phyloP scores from a whole-genome alignment of 2,888 invertebrate genomes.

The Geophilus truncorum region DNA sequence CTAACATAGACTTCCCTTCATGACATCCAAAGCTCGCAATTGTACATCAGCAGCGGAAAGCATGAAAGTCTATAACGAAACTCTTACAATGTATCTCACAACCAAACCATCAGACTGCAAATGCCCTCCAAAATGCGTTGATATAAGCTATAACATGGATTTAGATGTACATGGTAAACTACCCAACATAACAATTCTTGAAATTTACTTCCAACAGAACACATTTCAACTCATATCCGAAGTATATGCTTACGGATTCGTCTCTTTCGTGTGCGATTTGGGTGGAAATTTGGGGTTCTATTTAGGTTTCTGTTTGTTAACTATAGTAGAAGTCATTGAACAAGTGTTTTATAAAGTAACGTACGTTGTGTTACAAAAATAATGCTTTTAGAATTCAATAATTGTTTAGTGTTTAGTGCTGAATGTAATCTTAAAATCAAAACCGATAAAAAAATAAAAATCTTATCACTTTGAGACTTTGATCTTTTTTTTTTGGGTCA shows the following conservation, averaged over 20 bases:
- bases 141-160: not conserved
- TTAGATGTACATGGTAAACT: not conserved
- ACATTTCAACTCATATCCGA: not conserved
- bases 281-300: conserved; percentile 25
- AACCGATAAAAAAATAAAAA: no score
- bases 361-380: no score
- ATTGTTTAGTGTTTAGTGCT: no score
- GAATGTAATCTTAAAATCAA: no score
- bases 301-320: not conserved
- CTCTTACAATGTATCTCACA: not conserved
- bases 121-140: not conserved
- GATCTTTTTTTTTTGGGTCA: no score
- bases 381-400: no score
- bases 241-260: not conserved
- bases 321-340: not conserved
- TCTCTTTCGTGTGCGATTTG: not conserved
- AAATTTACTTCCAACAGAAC: not conserved
- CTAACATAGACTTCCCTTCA: conserved; percentile 5
- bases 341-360: no score
- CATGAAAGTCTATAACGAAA: not conserved
- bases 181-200: not conserved
- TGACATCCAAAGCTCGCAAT: not conserved
- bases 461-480: no score
- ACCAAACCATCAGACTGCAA: not conserved
- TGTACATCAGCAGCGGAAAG: not conserved